A percentile compares a stretch with the other conserved stretches of the same genome.
Conservation (phyloP, 2,888 invertebrate species). For the Gastrophysa polygoni region DNA sequence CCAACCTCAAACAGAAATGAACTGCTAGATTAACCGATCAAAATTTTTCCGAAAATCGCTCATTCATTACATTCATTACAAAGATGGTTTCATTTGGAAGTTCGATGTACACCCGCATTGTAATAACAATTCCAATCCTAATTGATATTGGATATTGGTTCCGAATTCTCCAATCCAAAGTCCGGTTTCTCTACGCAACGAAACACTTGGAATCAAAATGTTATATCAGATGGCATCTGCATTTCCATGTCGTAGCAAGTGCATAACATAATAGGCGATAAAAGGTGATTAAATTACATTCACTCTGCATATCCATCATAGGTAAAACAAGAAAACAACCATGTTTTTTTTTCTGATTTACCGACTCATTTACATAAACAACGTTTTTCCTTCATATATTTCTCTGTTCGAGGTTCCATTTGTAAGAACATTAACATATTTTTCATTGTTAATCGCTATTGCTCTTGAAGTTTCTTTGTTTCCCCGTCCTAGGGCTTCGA, state of each 20-base stretch:
- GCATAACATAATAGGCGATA: neutral
- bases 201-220: neutral
- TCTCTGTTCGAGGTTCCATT: neutral
- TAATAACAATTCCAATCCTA: too few relatives aligned
- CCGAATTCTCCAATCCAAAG: too few relatives aligned
- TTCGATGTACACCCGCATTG: too few relatives aligned
- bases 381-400: constrained; percentile 10
- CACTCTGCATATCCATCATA: constrained; percentile 1
- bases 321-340: neutral
- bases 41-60: too few relatives aligned
- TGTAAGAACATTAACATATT: constrained; percentile 9
- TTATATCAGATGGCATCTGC: neutral
- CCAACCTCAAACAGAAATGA: too few relatives aligned
- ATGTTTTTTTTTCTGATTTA: constrained; percentile 3
- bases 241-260: neutral
- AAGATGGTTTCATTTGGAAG: too few relatives aligned
- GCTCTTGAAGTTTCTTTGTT: neutral
- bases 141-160: too few relatives aligned
- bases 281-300: constrained; percentile 3
- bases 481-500: neutral
- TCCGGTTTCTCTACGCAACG: too few relatives aligned
- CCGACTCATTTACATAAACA: constrained; percentile 11
- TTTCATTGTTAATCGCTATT: neutral
- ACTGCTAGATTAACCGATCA: too few relatives aligned
- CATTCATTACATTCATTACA: too few relatives aligned